Base-by-base conservation (phyloP, 2,888 invertebrate species). In the Cristatella mucedo region DNA sequence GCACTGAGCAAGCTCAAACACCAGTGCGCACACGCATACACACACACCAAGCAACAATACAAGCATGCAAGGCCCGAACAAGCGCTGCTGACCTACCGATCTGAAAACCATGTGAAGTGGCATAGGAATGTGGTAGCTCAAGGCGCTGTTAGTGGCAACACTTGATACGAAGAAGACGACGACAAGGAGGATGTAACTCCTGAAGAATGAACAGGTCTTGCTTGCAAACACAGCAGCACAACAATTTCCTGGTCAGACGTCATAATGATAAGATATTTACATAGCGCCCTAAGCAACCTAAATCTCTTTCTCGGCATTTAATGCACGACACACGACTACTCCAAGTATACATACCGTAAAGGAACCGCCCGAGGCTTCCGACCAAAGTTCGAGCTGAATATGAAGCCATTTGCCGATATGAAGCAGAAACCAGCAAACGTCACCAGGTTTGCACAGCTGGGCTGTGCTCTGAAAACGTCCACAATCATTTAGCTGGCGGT, bases 81-180 rank as follows among this genome's bases (percentile, higher is more conserved):
- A n/a, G n/a, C n/a, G n/a, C n/a, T n/a, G n/a, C n/a, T n/a, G n/a
- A 59, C 76, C 73, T 69, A 82, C 82, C 41, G 93, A 80, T 71
- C 93, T 74, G 66, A 97, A 97, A 61, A 97, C 95, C 82, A 95
- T 91, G 61, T 95, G 95, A 33, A 97, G 69, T 1, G 95, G 93
- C 78, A 97, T 91, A 0, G 95, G 79, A 56, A 97, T 89, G 63
- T 93, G 86, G 59, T 87, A 95, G 62, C 82, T 79, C 56, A 95
- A 83, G 0, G 91, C 91, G 71, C 85, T 85, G 64, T 95, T 97
- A 49, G 70, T 71, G 20, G 57, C 44, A 5, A 64, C 56, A 64
- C 85, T 93, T 13, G 82, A 77, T 0, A 83, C 69, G 68, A 91
- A 93, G 68, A 93, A 95, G 69, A 91, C 78, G 9, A 75, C 68